A percentile compares a stretch with the other conserved stretches of the same genome.
Conservation (phyloP, 2,113 vertebrate genomes). For the Cromileptes altivelis region DNA sequence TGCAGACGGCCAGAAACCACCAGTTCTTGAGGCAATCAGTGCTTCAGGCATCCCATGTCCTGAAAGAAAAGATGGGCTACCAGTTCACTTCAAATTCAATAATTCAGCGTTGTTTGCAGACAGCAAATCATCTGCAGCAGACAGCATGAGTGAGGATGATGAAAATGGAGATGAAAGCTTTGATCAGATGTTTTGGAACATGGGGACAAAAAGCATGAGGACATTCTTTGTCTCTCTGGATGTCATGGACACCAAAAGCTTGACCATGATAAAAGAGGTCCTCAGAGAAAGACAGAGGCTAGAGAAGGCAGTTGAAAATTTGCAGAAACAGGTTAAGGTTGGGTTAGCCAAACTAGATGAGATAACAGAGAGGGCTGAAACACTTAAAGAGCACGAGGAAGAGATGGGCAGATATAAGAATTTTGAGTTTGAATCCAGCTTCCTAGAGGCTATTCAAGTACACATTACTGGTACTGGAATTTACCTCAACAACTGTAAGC, state of each 20-base stretch:
- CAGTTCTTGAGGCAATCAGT: conserved; percentile 62
- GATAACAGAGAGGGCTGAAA: conserved; percentile 26
- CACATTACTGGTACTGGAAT: conserved; percentile 4
- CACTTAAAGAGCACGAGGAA: conserved; percentile 25
- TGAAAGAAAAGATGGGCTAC: neutral
- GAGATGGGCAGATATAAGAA: conserved; percentile 45
- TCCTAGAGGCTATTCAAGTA: fast-evolving
- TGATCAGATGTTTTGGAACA: conserved; percentile 63
- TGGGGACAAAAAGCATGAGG: conserved; percentile 50
- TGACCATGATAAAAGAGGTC: conserved; percentile 34
- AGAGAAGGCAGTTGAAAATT: conserved; percentile 37
- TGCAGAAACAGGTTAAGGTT: conserved; percentile 25
- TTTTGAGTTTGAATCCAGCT: conserved; percentile 53
- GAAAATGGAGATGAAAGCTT: conserved; percentile 25
- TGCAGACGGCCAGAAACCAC: conserved; percentile 56
- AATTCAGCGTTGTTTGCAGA: conserved; percentile 67
- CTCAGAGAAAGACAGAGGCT: conserved; percentile 58
- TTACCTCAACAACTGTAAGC: conserved; percentile 54
- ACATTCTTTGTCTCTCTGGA: conserved; percentile 47
- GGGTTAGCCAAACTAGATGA: conserved; percentile 52
- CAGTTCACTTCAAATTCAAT: conserved; percentile 75
- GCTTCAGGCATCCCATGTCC: conserved; percentile 44
- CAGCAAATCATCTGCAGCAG: conserved; percentile 7
- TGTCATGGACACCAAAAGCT: conserved; percentile 17
- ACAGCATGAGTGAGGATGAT: neutral